A percentile compares a stretch with the other conserved stretches of the same genome.
These are phyloP conservation scores for Gymnothorax reevesii DNA, from an alignment of 2,797 vertebrate genomes.

Conservation along the genomic window DNA sequence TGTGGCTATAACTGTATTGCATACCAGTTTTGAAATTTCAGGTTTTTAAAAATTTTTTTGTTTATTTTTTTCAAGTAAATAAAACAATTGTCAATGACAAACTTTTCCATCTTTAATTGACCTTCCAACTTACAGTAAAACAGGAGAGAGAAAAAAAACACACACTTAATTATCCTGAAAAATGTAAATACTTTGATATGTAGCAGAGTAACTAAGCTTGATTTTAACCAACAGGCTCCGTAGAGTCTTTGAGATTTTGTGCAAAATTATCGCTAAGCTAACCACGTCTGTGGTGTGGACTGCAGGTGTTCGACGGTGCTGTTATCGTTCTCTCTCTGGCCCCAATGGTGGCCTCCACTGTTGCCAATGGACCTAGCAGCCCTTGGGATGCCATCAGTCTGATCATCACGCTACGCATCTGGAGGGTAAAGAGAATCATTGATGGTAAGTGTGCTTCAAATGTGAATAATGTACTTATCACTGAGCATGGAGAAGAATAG, in stretches of 20 bases:
- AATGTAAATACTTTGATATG: too few relatives aligned
- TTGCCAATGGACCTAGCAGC: conserved; percentile 95
- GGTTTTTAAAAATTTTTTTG: too few relatives aligned
- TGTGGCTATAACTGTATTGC: not conserved
- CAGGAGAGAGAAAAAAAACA: too few relatives aligned
- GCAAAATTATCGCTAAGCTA: not conserved
- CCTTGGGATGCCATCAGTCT: conserved; percentile 99
- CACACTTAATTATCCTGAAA: too few relatives aligned
- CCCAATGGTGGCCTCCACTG: conserved; percentile 98
- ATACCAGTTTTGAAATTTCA: too few relatives aligned
- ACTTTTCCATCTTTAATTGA: too few relatives aligned
- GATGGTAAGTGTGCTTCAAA: conserved; percentile 79
- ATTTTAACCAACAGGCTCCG: not conserved
- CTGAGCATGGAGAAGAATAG: too few relatives aligned
- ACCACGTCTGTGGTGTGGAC: not conserved
- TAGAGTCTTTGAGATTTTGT: not conserved
- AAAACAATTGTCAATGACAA: too few relatives aligned
- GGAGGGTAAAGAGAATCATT: conserved; percentile 97
- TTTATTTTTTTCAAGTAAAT: too few relatives aligned
- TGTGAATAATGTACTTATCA: too few relatives aligned
- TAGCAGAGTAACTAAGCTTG: too few relatives aligned
- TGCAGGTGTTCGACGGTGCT: conserved; percentile 73
- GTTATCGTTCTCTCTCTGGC: conserved; percentile 92
- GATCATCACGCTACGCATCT: conserved; percentile 93
- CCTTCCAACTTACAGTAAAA: too few relatives aligned